These are phyloP conservation scores for Amphimallon solstitiale DNA, from an alignment of 2,888 invertebrate species.

Conservation along the genomic window DNA sequence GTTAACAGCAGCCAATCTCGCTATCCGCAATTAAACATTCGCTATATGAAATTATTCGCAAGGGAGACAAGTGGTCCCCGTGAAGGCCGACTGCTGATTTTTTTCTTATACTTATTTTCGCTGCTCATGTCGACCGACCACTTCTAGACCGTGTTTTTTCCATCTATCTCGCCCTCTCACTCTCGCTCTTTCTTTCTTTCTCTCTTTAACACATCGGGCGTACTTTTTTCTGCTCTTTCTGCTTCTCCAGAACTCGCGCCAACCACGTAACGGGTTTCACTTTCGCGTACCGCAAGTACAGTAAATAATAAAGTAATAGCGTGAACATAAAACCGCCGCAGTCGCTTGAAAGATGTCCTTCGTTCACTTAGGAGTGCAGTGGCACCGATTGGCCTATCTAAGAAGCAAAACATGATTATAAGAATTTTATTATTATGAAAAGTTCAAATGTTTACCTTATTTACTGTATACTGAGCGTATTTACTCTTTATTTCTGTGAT, in stretches of 20 bases:
- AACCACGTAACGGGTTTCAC: slow-evolving; percentile 47
- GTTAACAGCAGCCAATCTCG: slow-evolving; percentile 3
- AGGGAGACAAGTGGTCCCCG: slow-evolving; percentile 39
- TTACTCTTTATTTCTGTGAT: too few species aligned
- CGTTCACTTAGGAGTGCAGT: slow-evolving; percentile 27
- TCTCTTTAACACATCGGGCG: neutral
- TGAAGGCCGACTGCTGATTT: slow-evolving; percentile 50
- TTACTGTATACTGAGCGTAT: too few species aligned
- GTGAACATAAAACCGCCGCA: slow-evolving; percentile 28
- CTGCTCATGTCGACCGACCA: slow-evolving; percentile 26
- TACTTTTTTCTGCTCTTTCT: slow-evolving; percentile 16
- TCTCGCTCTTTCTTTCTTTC: neutral
- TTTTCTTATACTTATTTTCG: slow-evolving; percentile 49
- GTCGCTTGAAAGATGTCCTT: slow-evolving; percentile 34
- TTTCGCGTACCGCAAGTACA: slow-evolving; percentile 46
- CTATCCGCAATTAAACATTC: slow-evolving; percentile 13
- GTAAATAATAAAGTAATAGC: slow-evolving; percentile 41
- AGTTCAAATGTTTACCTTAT: slow-evolving; percentile 1
- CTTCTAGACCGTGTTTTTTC: slow-evolving; percentile 22
- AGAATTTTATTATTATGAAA: slow-evolving; percentile 12
- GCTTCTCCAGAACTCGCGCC: neutral
- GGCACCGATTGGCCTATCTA: slow-evolving; percentile 12
- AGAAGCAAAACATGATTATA: neutral
- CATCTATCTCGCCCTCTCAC: neutral
- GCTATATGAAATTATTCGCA: slow-evolving; percentile 27